Evolutionary conservation across 2,888 invertebrate genomes (phyloP).

Genomic region (Epinotia demarniana): DNA sequence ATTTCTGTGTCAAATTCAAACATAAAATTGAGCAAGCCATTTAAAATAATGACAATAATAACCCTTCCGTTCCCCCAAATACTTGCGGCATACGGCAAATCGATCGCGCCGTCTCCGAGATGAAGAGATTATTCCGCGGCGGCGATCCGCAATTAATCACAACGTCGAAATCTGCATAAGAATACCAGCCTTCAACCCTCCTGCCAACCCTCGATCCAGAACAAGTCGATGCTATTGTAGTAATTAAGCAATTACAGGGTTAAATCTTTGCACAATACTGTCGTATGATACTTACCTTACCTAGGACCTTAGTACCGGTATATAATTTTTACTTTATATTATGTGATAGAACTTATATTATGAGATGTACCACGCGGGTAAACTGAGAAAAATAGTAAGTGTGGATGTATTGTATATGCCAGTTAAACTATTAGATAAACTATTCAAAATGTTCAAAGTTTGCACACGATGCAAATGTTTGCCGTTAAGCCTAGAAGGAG

Average conservation of each 20-base stretch:
- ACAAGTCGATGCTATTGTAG: slow-evolving; percentile 31
- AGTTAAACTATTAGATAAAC: too few species aligned
- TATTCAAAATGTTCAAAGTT: too few species aligned
- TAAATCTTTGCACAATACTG: neutral
- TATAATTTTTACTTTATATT: too few species aligned
- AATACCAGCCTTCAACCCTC: slow-evolving; percentile 32
- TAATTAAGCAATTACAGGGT: slow-evolving; percentile 26
- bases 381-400: too few species aligned
- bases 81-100: slow-evolving; percentile 29
- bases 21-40: neutral
- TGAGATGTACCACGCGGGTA: too few species aligned
- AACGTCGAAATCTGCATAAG: slow-evolving; percentile 42
- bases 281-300: neutral
- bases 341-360: too few species aligned
- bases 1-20: neutral
- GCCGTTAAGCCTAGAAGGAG: too few species aligned
- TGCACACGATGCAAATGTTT: too few species aligned
- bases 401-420: too few species aligned
- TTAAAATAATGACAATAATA: neutral
- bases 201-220: slow-evolving; percentile 11
- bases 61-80: neutral
- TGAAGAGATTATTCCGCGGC: slow-evolving; percentile 43
- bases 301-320: too few species aligned
- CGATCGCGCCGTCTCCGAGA: slow-evolving; percentile 38
- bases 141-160: slow-evolving; percentile 42